These are phyloP conservation scores for Pelochelys cantorii DNA, from an alignment of 2,797 vertebrate species.

Conservation along the genomic window DNA sequence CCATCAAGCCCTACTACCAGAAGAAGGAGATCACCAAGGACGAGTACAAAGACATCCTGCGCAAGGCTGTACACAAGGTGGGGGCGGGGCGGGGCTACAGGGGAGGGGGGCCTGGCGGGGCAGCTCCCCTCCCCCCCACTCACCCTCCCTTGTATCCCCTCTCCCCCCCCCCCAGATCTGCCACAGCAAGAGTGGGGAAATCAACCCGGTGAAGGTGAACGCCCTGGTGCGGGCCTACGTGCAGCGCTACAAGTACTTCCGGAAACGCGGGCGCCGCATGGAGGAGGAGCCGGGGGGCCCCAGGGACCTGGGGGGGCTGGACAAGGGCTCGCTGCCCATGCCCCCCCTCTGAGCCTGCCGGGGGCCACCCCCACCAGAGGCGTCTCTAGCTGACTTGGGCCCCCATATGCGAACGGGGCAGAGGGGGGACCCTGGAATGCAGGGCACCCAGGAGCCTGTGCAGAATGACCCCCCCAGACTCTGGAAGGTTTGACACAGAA, in stretches of 20 bases:
- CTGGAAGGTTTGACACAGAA: background rate
- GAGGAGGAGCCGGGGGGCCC: constrained; percentile 80
- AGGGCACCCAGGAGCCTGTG: too few species aligned
- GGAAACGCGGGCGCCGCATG: constrained; percentile 92
- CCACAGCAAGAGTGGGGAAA: constrained; percentile 96
- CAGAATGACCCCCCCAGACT: background rate
- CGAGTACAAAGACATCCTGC: constrained; percentile 95
- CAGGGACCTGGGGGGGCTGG: constrained; percentile 73
- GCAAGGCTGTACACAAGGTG: constrained; percentile 96
- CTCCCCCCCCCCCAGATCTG: constrained; percentile 85
- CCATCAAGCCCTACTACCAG: constrained; percentile 96
- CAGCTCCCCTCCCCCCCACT: background rate
- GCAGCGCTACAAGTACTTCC: constrained; percentile 94
- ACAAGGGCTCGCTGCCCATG: constrained; percentile 74
- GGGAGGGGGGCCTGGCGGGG: accelerated
- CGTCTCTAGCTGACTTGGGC: background rate
- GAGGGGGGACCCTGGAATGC: background rate
- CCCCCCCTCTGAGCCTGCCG: constrained; percentile 72
- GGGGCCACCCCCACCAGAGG: background rate
- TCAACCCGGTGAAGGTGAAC: constrained; percentile 95
- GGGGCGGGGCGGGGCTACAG: background rate
- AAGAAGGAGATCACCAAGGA: constrained; percentile 97
- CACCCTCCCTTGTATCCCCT: accelerated
- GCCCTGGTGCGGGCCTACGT: constrained; percentile 94
- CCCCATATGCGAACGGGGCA: background rate